These are phyloP conservation scores for Yponomeuta cagnagella DNA, from an alignment of 2,888 invertebrate species.

Conservation along the genomic window DNA sequence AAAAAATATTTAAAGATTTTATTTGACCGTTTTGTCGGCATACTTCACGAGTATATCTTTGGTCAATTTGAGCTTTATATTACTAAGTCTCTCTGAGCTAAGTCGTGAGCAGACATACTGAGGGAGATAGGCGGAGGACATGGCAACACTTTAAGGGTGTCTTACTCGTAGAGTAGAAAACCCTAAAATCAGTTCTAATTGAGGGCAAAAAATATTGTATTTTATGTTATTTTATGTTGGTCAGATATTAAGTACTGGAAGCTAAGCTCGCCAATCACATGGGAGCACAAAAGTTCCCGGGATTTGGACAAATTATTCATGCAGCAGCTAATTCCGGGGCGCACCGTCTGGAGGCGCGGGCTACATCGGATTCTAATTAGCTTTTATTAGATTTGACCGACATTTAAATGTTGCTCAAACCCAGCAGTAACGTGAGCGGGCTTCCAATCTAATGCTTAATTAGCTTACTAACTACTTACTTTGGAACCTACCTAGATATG, in stretches of 20 bases:
- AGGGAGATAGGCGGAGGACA: no score
- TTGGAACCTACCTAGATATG: not conserved
- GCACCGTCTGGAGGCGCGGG: slow-evolving; percentile 28
- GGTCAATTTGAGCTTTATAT: no score
- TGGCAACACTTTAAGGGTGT: no score
- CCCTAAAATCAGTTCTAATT: no score
- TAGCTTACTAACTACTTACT: not conserved
- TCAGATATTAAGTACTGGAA: not conserved
- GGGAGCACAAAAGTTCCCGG: slow-evolving; percentile 32
- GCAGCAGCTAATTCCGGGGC: slow-evolving; percentile 43
- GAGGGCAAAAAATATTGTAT: no score
- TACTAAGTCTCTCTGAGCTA: no score
- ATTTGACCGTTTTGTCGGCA: no score
- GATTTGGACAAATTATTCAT: slow-evolving; percentile 46
- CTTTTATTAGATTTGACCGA: slow-evolving; percentile 64
- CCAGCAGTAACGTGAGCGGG: not conserved
- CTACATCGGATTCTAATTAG: slow-evolving; percentile 63
- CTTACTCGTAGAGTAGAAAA: no score
- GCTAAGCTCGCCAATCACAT: not conserved
- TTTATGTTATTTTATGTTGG: no score
- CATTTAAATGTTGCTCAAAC: slow-evolving; percentile 48
- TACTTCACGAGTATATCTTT: no score
- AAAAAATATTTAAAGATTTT: no score
- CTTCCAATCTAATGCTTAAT: not conserved
- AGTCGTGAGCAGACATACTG: no score